Evolutionary conservation across 2,113 vertebrate genomes (phyloP), one percentile per base, ranked within the genome.

Genomic region (Pipa parva): DNA sequence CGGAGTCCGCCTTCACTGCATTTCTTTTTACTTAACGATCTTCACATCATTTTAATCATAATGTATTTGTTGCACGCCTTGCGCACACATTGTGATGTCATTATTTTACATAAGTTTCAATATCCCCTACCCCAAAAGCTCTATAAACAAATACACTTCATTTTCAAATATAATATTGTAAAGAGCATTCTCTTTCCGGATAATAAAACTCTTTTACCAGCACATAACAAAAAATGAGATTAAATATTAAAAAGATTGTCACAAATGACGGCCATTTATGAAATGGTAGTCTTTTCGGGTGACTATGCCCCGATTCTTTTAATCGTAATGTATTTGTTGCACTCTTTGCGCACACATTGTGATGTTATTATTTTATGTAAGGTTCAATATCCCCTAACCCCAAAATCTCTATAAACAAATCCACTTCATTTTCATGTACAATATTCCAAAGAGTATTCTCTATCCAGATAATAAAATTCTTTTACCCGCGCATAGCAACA

Each of bases 31-130:
- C 36, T n/a, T 28, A 28, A 42, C 39, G 21, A 55, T 63, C 39
- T 55, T 21, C 25, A 50, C 8, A 37, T 63, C 51, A 31, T 33
- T 54, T 64, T 64, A 64, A 64, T 55, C 55, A 55, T n/a, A 15
- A 4, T 28, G 7, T 55, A 22, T 39, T 28, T 13, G 33, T 28
- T 20, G 7, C 42, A 15, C 39, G 20, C 48, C 60, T 31, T 36
- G n/a, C n/a, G n/a, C n/a, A n/a, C n/a, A n/a, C n/a, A n/a, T n/a
- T n/a, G n/a, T n/a, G n/a, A n/a, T n/a, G n/a, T n/a, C n/a, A n/a
- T n/a, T n/a, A n/a, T n/a, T n/a, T n/a, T n/a, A n/a, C n/a, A n/a
- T n/a, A n/a, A n/a, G n/a, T n/a, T n/a, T n/a, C n/a, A n/a, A n/a
- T n/a, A n/a, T n/a, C n/a, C n/a, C n/a, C n/a, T n/a, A n/a, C n/a